phyloP scores from a whole-genome alignment of 2,888 invertebrate species.

The Lutraria lutraria region DNA sequence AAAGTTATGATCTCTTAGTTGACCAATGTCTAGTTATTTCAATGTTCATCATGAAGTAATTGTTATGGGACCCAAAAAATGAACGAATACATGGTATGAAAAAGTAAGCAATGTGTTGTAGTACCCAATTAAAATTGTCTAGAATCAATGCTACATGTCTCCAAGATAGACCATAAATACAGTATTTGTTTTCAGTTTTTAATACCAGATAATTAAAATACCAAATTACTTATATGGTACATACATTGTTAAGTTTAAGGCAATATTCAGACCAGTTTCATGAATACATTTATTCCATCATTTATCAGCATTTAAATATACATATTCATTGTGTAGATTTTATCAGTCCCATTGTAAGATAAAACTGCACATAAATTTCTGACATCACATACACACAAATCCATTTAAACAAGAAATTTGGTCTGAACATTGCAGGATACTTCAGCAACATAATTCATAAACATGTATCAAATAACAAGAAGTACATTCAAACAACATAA shows the following conservation, averaged over 20 bases:
- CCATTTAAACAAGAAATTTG: conserved; percentile 25
- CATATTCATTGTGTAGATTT: neutral
- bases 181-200: neutral
- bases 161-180: neutral
- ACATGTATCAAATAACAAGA: conserved; percentile 27
- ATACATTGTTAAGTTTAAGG: conserved; percentile 33
- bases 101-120: too few relatives aligned
- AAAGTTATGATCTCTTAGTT: too few relatives aligned
- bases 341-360: neutral
- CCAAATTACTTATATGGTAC: conserved; percentile 38
- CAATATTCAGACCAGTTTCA: conserved; percentile 50
- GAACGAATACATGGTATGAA: too few relatives aligned
- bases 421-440: conserved; percentile 43
- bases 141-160: too few relatives aligned
- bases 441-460: conserved; percentile 18
- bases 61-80: too few relatives aligned
- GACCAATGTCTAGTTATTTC: too few relatives aligned
- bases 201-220: conserved; percentile 45
- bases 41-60: too few relatives aligned
- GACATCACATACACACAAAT: neutral
- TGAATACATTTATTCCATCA: neutral
- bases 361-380: neutral
- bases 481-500: conserved; percentile 21
- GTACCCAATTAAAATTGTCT: too few relatives aligned
- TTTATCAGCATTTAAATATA: neutral